phyloP scores from a whole-genome alignment of 2,113 vertebrate genomes.

The Cyrtonyx montezumae region DNA sequence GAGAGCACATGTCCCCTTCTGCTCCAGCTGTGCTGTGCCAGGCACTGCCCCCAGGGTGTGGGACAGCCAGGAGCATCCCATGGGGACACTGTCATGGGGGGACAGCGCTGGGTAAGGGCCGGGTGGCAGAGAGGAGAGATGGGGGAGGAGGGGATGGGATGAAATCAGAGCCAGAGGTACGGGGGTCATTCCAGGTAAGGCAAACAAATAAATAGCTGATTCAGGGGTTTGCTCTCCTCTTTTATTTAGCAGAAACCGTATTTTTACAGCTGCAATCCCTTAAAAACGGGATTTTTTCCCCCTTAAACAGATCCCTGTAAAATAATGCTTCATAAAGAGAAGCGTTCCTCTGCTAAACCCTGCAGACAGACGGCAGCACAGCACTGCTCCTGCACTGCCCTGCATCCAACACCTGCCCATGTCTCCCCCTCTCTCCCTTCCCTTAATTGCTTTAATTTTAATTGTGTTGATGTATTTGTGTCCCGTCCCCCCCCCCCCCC shows the following conservation, averaged over 20 bases:
- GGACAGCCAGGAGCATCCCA: neutral
- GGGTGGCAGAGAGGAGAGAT: neutral
- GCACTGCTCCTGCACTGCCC: rapidly evolving
- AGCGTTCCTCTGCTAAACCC: constrained; percentile 62
- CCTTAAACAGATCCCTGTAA: constrained; percentile 76
- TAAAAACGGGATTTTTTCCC: constrained; percentile 73
- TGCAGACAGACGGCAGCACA: constrained; percentile 1
- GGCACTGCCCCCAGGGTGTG: neutral
- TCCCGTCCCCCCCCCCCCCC: neutral
- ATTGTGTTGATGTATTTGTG: neutral
- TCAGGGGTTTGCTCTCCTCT: constrained; percentile 66
- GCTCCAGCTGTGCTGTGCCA: neutral
- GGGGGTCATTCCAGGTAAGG: constrained; percentile 65
- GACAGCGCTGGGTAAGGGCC: neutral
- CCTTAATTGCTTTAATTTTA: neutral
- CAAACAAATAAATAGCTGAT: constrained; percentile 73
- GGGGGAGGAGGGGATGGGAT: neutral
- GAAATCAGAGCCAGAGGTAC: neutral
- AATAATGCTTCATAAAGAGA: constrained; percentile 76
- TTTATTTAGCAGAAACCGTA: constrained; percentile 66
- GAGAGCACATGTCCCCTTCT: neutral
- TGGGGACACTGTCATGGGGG: neutral
- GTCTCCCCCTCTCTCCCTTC: neutral
- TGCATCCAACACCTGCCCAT: neutral
- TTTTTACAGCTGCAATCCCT: constrained; percentile 83